Evolutionary conservation across 2,888 invertebrate species (phyloP), one percentile per base, ranked within the genome.

Genomic region (Nezara viridula): DNA sequence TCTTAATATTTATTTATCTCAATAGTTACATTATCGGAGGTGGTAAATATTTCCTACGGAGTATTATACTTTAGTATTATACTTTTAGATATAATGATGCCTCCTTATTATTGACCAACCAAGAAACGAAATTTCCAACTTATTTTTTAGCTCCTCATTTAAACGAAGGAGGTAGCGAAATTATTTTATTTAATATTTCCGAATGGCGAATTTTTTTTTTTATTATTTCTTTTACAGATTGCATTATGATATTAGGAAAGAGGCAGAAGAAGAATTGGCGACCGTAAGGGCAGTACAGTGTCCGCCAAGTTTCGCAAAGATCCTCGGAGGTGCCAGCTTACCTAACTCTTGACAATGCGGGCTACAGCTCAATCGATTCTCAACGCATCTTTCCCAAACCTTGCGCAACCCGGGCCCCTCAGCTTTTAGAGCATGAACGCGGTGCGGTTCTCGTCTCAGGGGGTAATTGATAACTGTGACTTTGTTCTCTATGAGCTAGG

Each of bases 311-410:
- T 86, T 86, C 86, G 86, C 86, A 86, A 86, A 86, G 86, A 86
- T 86, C 55, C 86, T 12, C 86, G 21, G 27, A 86, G 37, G 86
- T 27, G 40, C 86, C 40, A 60, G 60, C 86, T 86, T 86, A 86
- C 86, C 86, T 60, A 86, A 86, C 86, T 16, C 55, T 21, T 50
- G 44, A 86, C 86, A 86, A 86, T 86, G 86, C 55, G 44, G 86
- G 40, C 55, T 55, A 40, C 86, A 86, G 52, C 55, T 52, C 52
- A 86, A 86, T 86, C 86, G 86, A 86, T 86, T 86, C 86, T 86
- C 86, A 86, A 86, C 86, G 86, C 86, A 86, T 86, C 86, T 86
- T 86, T 86, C 86, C 60, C 86, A 86, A 86, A 86, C 40, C 86
- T 86, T 52, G 52, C 86, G 86, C 86, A 86, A 86, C 60, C 10